Conservation (phyloP, 2,113 vertebrate species). For the Sturnus vulgaris region DNA sequence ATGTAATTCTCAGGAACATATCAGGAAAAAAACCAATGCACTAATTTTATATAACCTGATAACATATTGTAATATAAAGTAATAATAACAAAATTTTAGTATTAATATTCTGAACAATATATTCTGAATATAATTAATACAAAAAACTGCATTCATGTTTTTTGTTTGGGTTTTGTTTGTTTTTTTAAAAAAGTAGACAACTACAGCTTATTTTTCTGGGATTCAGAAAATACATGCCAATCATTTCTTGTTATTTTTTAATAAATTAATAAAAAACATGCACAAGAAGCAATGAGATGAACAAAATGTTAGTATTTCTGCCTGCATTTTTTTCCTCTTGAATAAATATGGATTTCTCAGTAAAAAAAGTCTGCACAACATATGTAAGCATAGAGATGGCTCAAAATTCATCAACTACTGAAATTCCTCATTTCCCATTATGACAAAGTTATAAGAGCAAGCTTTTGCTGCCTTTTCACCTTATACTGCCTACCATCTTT, state of each 20-base stretch:
- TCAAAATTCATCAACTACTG: not conserved
- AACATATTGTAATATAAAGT: not conserved
- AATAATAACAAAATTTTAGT: not conserved
- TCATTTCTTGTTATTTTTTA: conserved; percentile 10
- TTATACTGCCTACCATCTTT: not conserved
- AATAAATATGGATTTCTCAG: not conserved
- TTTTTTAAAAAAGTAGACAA: not conserved
- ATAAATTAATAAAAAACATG: conserved; percentile 13
- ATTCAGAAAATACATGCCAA: conserved; percentile 12
- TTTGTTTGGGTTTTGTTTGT: not conserved
- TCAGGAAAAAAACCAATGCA: not conserved
- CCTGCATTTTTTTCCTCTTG: conserved; percentile 2
- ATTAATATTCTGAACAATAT: not conserved
- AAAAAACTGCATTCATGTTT: not conserved
- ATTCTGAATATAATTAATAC: not conserved
- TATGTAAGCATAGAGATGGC: not conserved
- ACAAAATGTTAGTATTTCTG: conserved; percentile 51
- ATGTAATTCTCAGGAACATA: not conserved
- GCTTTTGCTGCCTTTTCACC: not conserved
- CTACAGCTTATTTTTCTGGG: not conserved
- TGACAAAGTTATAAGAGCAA: not conserved
- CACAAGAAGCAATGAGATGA: conserved; percentile 55
- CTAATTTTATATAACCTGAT: not conserved
- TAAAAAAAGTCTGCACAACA: not conserved
- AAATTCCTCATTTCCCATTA: not conserved